Base-by-base conservation (phyloP, 2,888 invertebrate genomes). In the Protophormia terraenovae region DNA sequence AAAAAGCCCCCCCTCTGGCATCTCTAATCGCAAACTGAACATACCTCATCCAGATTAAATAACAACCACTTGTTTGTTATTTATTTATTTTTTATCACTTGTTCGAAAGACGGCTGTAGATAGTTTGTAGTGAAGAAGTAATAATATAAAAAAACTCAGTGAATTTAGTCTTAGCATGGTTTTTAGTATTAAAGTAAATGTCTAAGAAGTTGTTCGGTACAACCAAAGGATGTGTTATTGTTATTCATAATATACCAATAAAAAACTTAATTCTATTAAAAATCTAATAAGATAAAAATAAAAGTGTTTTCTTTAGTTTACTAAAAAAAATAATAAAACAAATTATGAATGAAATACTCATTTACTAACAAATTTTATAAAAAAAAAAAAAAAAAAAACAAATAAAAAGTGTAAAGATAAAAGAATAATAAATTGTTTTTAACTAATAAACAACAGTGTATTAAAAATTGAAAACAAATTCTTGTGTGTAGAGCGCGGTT, bases 131-230 rank as follows among this genome's bases (percentile, higher is more conserved):
- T 22, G 12, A 47, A 47, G 60, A 29, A 32, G 1, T 29, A 67
- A 47, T 29, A 27, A 58, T 45, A 45, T 71, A 64, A 58, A 50
- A 35, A 76, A 27, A 55, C 6, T 16, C 10, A 47, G 69, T 35
- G 35, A 55, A 76, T 76, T 41, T 64, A 45, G 19, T 32, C 60
- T 58, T 45, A n/a, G n/a, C n/a, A n/a, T n/a, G n/a, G n/a, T 0
- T 35, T 66, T 80, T 71, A 82, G 82, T 82, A 45, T 71, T 76
- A 71, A 16, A 71, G 32, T 71, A 64, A 76, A 73, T 24, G 73
- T 32, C 58, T 27, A 22, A 55, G 73, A 71, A 62, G 62, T 50
- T 55, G 27, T 64, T 62, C 16, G n/a, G 19, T 47, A 24, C n/a
- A n/a, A n/a, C n/a, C n/a, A n/a, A n/a, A n/a, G n/a, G n/a, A n/a